Evolutionary conservation across 2,113 vertebrate genomes (phyloP), one percentile per base, ranked within the genome.

Genomic region (Entomyzon cyanotis): DNA sequence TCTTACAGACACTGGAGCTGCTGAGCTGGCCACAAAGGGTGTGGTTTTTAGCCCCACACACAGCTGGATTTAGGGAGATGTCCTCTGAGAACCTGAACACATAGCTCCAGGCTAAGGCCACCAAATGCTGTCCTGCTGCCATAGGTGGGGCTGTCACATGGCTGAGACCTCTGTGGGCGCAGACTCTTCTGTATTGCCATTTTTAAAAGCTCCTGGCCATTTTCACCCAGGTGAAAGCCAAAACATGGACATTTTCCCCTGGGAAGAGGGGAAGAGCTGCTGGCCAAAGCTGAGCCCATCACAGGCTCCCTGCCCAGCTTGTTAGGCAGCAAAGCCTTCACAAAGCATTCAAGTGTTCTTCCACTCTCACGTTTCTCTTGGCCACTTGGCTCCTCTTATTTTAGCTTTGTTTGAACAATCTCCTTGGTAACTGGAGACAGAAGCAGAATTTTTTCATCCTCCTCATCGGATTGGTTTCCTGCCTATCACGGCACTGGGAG

Each of bases 391-490:
- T 96, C 96, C 94, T 96, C 96, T 97, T 97, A 98, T 97, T 98
- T 97, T 97, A 97, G 94, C 87, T 97, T 96, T 97, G 93, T 98
- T 98, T 98, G 96, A 97, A 94, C 84, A 89, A 94, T 98, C 96
- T 97, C 98, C 98, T 96, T 98, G 97, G 96, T 96, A 98, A 98
- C 98, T 28, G 63, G 79, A 97, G 91, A 81, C 96, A 96, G 95
- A 94, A 95, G 93, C 64, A 95, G 95, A 65, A 56, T 95, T 97
- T 97, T 96, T 95, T 93, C 58, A n/a, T 95, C 70, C 84, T 92
- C 46, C 70, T 83, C 42, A 1, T 84, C 58, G 47, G 76, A 94
- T 96, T 97, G 93, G 49, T 96, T 97, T 96, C 93, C 84, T 94
- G 91, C 95, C 93, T 94, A 73, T 93, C 78, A 94, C 11, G 0